A percentile compares a stretch with the other conserved stretches of the same genome.
Evolutionary conservation across 2,113 vertebrate genomes (phyloP).

Genomic region (Calidris pugnax): DNA sequence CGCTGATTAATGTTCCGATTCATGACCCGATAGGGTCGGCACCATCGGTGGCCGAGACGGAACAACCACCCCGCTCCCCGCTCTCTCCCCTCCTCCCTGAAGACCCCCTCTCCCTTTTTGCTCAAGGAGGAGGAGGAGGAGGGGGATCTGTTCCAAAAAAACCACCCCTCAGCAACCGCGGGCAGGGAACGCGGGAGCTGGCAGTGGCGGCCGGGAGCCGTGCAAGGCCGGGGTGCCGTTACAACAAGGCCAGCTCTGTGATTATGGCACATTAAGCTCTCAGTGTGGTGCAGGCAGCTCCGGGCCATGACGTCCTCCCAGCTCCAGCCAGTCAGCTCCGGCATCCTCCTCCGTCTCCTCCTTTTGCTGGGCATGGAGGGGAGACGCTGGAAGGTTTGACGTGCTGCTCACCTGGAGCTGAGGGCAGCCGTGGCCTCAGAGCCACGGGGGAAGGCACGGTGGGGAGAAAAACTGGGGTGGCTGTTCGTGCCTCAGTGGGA

Average conservation of each 20-base stretch:
- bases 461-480: background rate
- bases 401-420: background rate
- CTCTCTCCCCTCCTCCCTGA: background rate
- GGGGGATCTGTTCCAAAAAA: background rate
- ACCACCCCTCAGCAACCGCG: background rate
- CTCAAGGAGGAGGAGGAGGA: background rate
- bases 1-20: background rate
- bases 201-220: background rate
- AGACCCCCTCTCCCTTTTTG: background rate
- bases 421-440: background rate
- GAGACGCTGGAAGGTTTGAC: background rate
- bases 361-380: background rate
- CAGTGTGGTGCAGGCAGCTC: background rate
- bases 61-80: background rate
- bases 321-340: background rate
- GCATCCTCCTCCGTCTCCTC: background rate
- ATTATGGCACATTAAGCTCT: background rate
- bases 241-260: slow-evolving; percentile 49
- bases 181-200: background rate
- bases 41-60: accelerated
- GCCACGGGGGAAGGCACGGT: accelerated
- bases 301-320: background rate
- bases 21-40: background rate
- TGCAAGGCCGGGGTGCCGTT: background rate
- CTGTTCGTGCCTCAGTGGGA: accelerated